phyloP scores from a whole-genome alignment of 30 jellyfish, hydroid and myxozoan species.

The Rhopilema esculentum region DNA sequence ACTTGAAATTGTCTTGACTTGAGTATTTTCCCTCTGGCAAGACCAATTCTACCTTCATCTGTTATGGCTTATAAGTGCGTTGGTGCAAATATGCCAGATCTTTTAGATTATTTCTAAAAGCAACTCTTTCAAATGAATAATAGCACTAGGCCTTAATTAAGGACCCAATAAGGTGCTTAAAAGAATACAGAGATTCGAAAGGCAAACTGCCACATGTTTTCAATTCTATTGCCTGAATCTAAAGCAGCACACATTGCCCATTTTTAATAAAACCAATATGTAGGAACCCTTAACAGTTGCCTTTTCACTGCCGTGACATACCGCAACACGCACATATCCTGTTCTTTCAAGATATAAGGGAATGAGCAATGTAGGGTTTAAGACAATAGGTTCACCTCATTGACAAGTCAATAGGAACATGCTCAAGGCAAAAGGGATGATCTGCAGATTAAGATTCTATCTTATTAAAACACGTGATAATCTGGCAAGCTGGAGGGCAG shows the following conservation, averaged over 20 bases:
- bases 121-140: neutral
- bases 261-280: too few relatives aligned
- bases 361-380: too few relatives aligned
- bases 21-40: neutral
- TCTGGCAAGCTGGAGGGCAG: too few relatives aligned
- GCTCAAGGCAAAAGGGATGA: neutral
- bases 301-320: too few relatives aligned
- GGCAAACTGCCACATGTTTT: too few relatives aligned
- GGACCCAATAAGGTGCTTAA: neutral
- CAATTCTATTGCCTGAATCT: neutral
- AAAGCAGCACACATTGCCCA: neutral
- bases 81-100: neutral
- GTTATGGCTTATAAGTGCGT: neutral
- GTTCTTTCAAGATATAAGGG: neutral
- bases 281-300: too few relatives aligned
- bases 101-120: neutral
- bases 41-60: neutral
- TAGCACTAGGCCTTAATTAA: neutral
- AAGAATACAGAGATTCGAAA: too few relatives aligned
- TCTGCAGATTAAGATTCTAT: neutral
- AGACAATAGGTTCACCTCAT: neutral
- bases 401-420: neutral
- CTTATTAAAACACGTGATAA: too few relatives aligned
- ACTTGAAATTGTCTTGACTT: neutral
- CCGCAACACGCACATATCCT: too few relatives aligned